Base-by-base conservation (phyloP, 2,888 invertebrate species). In the Philopedon plagiatum region DNA sequence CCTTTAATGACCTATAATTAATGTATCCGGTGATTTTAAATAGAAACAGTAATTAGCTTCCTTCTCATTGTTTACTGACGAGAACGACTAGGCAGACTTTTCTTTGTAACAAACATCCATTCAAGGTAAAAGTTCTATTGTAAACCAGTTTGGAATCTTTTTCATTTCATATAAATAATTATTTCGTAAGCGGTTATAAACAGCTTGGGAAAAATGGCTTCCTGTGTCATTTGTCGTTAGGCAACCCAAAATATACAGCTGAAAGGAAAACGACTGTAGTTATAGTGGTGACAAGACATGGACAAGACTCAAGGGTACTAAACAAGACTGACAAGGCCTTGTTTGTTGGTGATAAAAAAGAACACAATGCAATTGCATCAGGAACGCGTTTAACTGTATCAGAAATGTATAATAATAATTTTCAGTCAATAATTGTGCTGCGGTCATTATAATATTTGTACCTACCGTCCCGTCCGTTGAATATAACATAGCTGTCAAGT, bases 81-180 rank as follows among this genome's bases (percentile, higher is more conserved):
- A n/a, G 1, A 44, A 26, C 23, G 23, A 49, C 5, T 49, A 19
- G 49, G 49, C 23, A 49, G 26, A 26, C 15, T 13, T 1, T 26
- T 49, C 26, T 26, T 49, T 49, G 26, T 26, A 13, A 26, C n/a
- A 13, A 23, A 23, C 5, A 23, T n/a, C 21, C n/a, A n/a, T 26
- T 49, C 49, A 49, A 49, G 49, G 49, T 49, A 49, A 49, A 49
- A 49, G 7, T 26, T 13, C 11, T 23, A 11, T 23, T 15, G 41
- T 41, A 41, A 41, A 15, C n/a, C n/a, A n/a, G n/a, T n/a, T n/a
- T n/a, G n/a, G n/a, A 13, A 41, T 41, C 49, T 49, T 13, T 23
- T 11, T 1, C 23, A 5, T n/a, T 49, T 9, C n/a, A 1, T 49
- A 26, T 49, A 26, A 26, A 49, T 26, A 49, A 49, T 1, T n/a